Percentiles rank a stretch among this genome's conserved stretches.
phyloP scores from a whole-genome alignment of 53 echinoderm and acorn worm genomes.

The Pentamera pediparva region DNA sequence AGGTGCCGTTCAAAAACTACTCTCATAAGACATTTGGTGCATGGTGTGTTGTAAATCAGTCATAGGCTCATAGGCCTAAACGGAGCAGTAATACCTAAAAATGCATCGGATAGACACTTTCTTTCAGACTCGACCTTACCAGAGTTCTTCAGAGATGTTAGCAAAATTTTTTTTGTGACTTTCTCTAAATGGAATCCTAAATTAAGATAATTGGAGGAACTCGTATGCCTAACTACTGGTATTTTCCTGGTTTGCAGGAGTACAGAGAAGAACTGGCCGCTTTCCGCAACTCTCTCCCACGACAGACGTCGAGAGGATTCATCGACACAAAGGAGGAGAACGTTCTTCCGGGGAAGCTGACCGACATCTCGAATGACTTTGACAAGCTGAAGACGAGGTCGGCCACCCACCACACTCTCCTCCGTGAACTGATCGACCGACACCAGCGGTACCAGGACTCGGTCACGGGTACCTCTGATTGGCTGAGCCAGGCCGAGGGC shows the following conservation, averaged over 20 bases:
- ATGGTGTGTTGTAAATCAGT: too few relatives aligned
- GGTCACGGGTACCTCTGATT: slow-evolving; percentile 39
- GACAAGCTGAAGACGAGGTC: slow-evolving; percentile 83
- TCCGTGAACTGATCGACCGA: slow-evolving; percentile 61
- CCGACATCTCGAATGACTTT: slow-evolving; percentile 54
- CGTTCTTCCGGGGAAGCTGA: slow-evolving; percentile 57
- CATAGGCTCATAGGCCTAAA: too few relatives aligned
- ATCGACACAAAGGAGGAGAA: slow-evolving; percentile 64
- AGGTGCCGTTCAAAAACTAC: too few relatives aligned
- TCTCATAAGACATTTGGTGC: too few relatives aligned
- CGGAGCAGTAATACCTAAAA: too few relatives aligned
- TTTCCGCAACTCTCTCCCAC: slow-evolving; percentile 84
- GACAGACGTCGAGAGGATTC: slow-evolving; percentile 67
- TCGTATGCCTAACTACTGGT: too few relatives aligned
- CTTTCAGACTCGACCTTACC: too few relatives aligned
- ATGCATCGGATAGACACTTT: too few relatives aligned
- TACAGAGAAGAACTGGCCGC: slow-evolving; percentile 70
- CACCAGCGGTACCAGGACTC: slow-evolving; percentile 69
- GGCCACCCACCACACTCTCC: slow-evolving; percentile 54
- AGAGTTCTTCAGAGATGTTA: too few relatives aligned
- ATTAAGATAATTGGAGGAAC: too few relatives aligned
- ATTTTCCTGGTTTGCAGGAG: slow-evolving; percentile 45
- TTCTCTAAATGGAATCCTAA: too few relatives aligned
- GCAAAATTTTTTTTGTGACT: too few relatives aligned
- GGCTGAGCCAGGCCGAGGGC: slow-evolving; percentile 69